phyloP scores from a whole-genome alignment of 2,113 vertebrate species.

The Eublepharis macularius region DNA sequence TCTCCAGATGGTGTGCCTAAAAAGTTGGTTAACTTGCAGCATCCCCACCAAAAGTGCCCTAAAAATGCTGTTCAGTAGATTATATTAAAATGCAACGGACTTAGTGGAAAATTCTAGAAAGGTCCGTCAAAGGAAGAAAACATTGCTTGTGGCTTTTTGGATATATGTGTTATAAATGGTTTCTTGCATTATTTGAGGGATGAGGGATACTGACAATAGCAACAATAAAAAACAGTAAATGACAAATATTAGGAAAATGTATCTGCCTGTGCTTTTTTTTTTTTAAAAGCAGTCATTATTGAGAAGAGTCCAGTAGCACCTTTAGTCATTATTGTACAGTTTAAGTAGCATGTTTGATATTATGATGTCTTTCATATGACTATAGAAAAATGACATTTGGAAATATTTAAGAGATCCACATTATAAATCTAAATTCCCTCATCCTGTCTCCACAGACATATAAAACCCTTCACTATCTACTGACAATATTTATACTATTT shows the following conservation, averaged over 20 bases:
- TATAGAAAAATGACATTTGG: neutral
- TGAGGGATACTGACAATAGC: neutral
- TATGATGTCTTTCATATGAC: constrained; percentile 4
- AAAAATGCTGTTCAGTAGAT: neutral
- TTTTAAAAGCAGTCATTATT: too few species aligned
- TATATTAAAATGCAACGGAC: constrained; percentile 33
- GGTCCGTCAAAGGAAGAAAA: neutral
- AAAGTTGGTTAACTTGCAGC: neutral
- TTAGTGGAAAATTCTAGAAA: constrained; percentile 3
- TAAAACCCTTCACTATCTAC: too few species aligned
- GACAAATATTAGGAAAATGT: neutral
- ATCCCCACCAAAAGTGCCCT: neutral
- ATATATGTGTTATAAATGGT: neutral
- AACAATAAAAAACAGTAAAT: neutral
- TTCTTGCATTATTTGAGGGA: neutral
- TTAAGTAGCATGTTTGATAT: neutral
- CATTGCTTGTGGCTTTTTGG: neutral
- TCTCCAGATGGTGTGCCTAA: neutral
- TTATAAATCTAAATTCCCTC: too few species aligned
- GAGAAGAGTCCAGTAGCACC: too few species aligned
- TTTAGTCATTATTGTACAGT: neutral
- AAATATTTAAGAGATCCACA: constrained; percentile 29
- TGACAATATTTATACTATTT: too few species aligned
- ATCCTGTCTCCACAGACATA: too few species aligned
- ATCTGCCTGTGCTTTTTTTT: neutral